Evolutionary conservation across 92 coral and sea anemone species (phyloP).

Genomic region (Porites cylindrica): DNA sequence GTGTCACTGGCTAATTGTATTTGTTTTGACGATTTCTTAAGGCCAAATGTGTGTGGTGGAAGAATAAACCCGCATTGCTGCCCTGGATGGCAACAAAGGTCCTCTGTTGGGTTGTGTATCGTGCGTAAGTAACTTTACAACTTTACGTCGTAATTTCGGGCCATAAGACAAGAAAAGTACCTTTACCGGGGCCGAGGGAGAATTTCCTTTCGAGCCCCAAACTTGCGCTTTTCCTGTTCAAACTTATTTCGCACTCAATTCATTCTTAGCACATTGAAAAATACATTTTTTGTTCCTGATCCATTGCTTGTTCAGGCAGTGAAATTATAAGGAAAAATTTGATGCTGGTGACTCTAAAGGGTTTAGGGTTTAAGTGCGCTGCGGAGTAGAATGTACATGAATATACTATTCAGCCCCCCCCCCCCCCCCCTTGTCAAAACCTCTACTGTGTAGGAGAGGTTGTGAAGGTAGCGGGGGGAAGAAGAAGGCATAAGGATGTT

Average conservation of each 20-base stretch:
- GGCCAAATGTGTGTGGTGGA: conserved; percentile 96
- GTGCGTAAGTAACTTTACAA: conserved; percentile 79
- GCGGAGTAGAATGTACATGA: no score
- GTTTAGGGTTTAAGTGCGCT: no score
- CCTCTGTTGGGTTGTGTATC: conserved; percentile 85
- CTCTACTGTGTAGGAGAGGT: not conserved
- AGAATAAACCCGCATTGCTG: conserved; percentile 77
- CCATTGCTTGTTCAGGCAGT: no score
- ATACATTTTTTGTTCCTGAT: no score
- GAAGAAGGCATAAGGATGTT: not conserved
- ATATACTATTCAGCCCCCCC: no score
- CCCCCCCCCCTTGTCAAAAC: no score
- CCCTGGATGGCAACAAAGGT: conserved; percentile 86
- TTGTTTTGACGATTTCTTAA: conserved; percentile 40
- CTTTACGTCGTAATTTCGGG: not conserved
- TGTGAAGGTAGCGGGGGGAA: not conserved
- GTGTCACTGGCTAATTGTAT: conserved; percentile 1
- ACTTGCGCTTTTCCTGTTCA: no score
- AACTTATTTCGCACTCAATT: no score
- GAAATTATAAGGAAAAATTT: no score
- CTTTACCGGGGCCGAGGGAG: no score
- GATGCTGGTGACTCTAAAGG: no score
- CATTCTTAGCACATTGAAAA: no score
- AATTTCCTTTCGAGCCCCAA: not conserved
- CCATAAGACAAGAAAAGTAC: not conserved